Conservation (phyloP, 2,113 vertebrate genomes). For the Cebus imitator region DNA sequence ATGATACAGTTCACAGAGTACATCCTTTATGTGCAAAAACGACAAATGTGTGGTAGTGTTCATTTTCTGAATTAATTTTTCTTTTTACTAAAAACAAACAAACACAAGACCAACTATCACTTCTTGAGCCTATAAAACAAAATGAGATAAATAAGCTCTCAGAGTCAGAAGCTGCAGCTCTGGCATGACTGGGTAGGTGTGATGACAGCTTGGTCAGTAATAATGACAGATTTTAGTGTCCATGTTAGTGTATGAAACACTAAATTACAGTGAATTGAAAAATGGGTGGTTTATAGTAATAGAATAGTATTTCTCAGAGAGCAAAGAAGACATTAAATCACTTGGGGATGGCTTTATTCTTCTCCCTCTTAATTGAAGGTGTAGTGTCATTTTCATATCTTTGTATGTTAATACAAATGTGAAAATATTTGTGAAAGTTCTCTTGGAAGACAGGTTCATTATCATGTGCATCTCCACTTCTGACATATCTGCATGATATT, state of each 20-base stretch:
- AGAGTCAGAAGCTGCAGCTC: not conserved
- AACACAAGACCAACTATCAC: conserved; percentile 23
- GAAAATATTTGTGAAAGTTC: not conserved
- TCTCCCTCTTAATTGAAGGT: not conserved
- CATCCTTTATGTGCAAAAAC: not conserved
- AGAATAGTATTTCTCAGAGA: conserved; percentile 65
- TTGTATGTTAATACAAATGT: not conserved
- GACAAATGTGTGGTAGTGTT: not conserved
- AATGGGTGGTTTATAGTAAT: conserved; percentile 51
- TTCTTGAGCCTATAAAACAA: not conserved
- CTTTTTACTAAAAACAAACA: conserved; percentile 32
- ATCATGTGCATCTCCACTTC: not conserved
- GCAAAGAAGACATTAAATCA: not conserved
- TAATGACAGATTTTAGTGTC: conserved; percentile 71
- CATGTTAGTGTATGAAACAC: conserved; percentile 74
- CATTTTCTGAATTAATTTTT: conserved; percentile 17
- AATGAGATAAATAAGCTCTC: not conserved
- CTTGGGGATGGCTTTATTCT: conserved; percentile 18
- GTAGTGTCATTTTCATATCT: not conserved
- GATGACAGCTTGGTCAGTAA: conserved; percentile 67
- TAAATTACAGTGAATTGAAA: conserved; percentile 75
- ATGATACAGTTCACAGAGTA: not conserved
- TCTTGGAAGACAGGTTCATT: not conserved
- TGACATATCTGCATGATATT: not conserved
- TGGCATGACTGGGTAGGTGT: conserved; percentile 51